Evolutionary conservation across 1,140 invertebrate genomes (phyloP), one percentile per base, ranked within the genome.

Genomic region (Cydia fagiglandana): DNA sequence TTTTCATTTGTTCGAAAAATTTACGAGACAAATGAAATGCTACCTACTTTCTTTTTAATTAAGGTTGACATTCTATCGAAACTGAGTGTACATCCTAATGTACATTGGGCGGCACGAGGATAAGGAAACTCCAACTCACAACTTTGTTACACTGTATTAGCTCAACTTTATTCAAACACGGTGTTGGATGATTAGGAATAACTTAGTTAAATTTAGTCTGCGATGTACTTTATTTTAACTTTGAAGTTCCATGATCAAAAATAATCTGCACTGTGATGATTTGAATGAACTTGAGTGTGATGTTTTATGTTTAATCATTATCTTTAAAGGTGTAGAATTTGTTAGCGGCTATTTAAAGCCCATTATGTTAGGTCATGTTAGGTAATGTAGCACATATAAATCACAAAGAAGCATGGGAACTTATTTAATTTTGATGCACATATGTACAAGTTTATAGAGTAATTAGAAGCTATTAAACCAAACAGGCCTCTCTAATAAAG

Each of bases 401-500:
- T 47, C 45, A 47, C 12, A 53, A 17, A 61, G 20, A 24, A 24
- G 56, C 9, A 17, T 1, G 1, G 50, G 3, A 20, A 56, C 56
- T 61, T 12, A 38, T 66, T 38, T 66, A 7, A 66, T 12, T 30
- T 6, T 34, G 28, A 34, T 34, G 10, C 64, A 30, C 17, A 17
- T n/a, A 66, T 64, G 20, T 64, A 66, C 13, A n/a, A 2, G 30
- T 66, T 13, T n/a, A 38, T 12, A 24, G 15, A 20, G 56, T 61
- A 20, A 24, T 61, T 61, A 24, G 1, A 53, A 20, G 10, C 24
- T 61, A 38, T 70, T 68, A 68, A n/a, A 34, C 5, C 66, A 70
- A 70, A 70, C 66, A 70, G 20, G 12, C 66, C 66, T 41, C 7
- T 34, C 15, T 70, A 70, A 70, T 70, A 70, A 70, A 34, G 34